Evolutionary conservation across 2,888 invertebrate species (phyloP).

Genomic region (Cantharis rustica): DNA sequence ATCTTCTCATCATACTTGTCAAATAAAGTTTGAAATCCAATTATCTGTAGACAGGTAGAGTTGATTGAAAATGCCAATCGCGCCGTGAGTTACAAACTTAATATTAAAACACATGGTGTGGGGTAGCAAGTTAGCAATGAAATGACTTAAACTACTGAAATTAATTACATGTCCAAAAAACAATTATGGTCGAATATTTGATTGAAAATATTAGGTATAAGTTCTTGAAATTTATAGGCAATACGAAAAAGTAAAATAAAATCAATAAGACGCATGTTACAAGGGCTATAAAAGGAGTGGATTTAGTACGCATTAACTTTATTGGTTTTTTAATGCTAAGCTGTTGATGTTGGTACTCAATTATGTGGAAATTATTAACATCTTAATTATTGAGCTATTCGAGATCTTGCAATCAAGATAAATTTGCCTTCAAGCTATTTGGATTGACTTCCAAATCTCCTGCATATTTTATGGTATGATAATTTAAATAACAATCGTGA

Average conservation of each 20-base stretch:
- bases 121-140: constrained; percentile 6
- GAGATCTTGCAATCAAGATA: neutral
- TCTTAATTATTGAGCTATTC: neutral
- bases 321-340: neutral
- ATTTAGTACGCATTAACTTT: neutral
- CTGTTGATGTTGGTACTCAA: neutral
- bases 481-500: neutral
- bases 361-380: constrained; percentile 1
- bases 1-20: constrained; percentile 36
- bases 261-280: neutral
- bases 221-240: neutral
- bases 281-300: neutral
- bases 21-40: constrained; percentile 46
- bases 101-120: constrained; percentile 17
- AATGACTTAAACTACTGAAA: neutral
- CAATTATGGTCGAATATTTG: neutral
- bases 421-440: neutral
- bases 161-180: neutral
- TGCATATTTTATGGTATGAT: neutral
- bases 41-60: constrained; percentile 43
- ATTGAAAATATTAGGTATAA: neutral
- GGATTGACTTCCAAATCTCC: neutral
- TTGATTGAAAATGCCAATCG: constrained; percentile 46
- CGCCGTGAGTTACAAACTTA: constrained; percentile 23
- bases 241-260: neutral